Percentiles rank a stretch among this genome's conserved stretches.
Evolutionary conservation across 2,113 vertebrate species (phyloP).

Genomic region (Tachysurus vachellii): DNA sequence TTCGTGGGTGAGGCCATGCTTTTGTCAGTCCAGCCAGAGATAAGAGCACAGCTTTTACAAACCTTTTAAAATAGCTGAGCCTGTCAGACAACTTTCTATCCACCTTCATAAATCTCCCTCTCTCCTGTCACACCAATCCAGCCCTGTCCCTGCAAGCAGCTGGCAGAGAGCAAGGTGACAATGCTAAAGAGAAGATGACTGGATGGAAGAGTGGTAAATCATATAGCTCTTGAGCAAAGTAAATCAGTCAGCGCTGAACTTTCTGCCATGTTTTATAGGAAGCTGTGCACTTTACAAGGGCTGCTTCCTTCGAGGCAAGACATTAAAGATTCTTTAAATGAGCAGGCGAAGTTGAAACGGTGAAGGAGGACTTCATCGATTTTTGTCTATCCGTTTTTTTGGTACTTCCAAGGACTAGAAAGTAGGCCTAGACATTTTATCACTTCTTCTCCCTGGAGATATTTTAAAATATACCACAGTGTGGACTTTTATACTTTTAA

Average conservation of each 20-base stretch:
- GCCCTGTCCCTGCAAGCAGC: constrained; percentile 1
- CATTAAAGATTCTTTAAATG: constrained; percentile 22
- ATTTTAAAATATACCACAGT: neutral
- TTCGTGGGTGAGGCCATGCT: constrained; percentile 75
- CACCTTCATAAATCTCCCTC: constrained; percentile 54
- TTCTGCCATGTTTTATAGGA: constrained; percentile 39
- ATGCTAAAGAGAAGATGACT: constrained; percentile 31
- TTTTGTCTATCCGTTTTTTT: constrained; percentile 8
- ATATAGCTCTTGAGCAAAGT: constrained; percentile 33
- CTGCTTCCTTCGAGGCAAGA: constrained; percentile 24
- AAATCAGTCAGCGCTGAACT: constrained; percentile 40
- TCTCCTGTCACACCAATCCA: constrained; percentile 55
- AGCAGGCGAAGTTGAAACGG: neutral
- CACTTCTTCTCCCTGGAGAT: neutral
- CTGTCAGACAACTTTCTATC: constrained; percentile 73
- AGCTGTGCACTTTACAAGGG: constrained; percentile 9
- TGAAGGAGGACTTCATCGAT: neutral
- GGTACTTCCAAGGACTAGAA: neutral
- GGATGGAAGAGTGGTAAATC: constrained; percentile 36
- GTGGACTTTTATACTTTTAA: neutral
- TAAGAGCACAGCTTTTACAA: constrained; percentile 79
- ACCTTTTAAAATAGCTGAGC: constrained; percentile 74
- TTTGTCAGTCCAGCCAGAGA: constrained; percentile 76
- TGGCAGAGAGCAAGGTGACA: neutral
- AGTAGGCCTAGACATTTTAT: constrained; percentile 4